Conservation (phyloP, 2,797 vertebrate genomes). For the Pampus argenteus region DNA sequence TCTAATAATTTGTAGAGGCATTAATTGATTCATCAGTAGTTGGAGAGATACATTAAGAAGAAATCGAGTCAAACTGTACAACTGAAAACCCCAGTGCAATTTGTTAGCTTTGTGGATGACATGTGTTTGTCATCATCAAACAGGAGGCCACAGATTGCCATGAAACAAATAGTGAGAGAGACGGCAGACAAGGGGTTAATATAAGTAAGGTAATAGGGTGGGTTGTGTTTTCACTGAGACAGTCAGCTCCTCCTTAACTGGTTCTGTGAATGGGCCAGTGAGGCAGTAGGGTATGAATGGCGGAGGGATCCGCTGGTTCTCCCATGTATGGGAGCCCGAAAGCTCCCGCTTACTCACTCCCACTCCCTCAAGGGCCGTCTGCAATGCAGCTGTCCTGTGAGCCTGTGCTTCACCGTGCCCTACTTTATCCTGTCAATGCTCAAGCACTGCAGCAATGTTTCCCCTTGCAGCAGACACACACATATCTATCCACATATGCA, state of each 20-base stretch:
- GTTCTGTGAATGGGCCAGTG: conserved; percentile 84
- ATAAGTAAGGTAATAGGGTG: conserved; percentile 74
- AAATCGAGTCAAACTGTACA: neutral
- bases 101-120: neutral
- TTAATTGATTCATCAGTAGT: neutral
- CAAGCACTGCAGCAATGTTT: conserved; percentile 85
- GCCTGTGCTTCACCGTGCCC: conserved; percentile 85
- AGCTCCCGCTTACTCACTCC: conserved; percentile 84
- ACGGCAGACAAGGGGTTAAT: conserved; percentile 71
- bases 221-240: conserved; percentile 75
- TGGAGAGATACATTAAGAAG: neutral
- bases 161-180: conserved; percentile 4
- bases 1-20: neutral
- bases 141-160: neutral
- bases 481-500: conserved; percentile 47
- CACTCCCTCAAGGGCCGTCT: conserved; percentile 89
- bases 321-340: conserved; percentile 62
- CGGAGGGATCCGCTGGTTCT: conserved; percentile 75
- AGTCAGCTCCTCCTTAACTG: conserved; percentile 79
- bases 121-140: neutral
- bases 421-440: conserved; percentile 87
- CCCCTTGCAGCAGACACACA: conserved; percentile 51
- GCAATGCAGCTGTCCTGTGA: conserved; percentile 94
- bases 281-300: conserved; percentile 83
- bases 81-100: neutral